Evolutionary conservation across 1,140 invertebrate species (phyloP), one percentile per base, ranked within the genome.

Genomic region (Procambarus clarkii): DNA sequence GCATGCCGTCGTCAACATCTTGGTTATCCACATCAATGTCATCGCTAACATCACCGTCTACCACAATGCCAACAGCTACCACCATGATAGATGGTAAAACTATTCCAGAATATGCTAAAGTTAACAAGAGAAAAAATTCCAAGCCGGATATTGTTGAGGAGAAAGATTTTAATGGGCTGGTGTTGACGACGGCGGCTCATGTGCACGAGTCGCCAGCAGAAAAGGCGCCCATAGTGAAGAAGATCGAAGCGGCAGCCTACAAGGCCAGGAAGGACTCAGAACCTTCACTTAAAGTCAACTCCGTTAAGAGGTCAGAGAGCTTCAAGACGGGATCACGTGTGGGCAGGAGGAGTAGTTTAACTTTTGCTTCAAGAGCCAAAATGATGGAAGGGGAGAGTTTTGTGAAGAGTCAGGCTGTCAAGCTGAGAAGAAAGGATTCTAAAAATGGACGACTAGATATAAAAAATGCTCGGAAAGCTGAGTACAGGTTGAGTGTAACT

Each of bases 101-200:
- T 8, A 90, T 92, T 84, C 92, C 91, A 54, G 92, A 93, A 77
- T 93, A 93, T 85, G 91, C 92, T 5, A 90, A 92, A 91, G 92
- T 93, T 21, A 91, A 92, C 87, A 93, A 93, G 64, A 93, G 86
- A 71, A 93, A 88, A 71, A 84, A 88, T 48, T 85, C 85, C 50
- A 85, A 84, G 45, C 74, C 91, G 50, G 90, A 92, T 50, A 84
- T 91, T 60, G 64, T 91, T n/a, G 87, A 92, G 9, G 91, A 88
- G 54, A 77, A 69, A 48, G 81, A 88, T 48, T 60, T 48, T 15
- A 83, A 76, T 24, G 50, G 44, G 1, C 7, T 34, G 9, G 60
- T 48, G 11, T 48, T 69, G 4, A 21, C 76, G 3, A 9, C 83
- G 7, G 9, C 45, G 8, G 15, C 74, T 18, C 77, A 80, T 64